phyloP scores from a whole-genome alignment of 1,140 invertebrate genomes.

The Macrotrachela quadricornifera region DNA sequence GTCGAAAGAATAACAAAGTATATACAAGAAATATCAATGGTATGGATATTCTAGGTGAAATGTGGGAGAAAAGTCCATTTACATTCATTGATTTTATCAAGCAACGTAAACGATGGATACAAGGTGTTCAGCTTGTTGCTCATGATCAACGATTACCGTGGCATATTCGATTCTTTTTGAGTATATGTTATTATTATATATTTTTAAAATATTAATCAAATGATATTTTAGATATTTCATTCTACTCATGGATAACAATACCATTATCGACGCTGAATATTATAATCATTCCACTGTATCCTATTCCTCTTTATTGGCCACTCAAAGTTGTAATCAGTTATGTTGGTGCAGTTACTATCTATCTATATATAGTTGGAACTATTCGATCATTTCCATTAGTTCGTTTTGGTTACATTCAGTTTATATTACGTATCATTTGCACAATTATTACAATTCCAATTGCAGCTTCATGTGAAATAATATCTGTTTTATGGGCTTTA shows the following conservation, averaged over 20 bases:
- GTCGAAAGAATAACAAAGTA: too few relatives aligned
- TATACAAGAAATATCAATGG: too few relatives aligned
- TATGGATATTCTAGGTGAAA: conserved; percentile 49
- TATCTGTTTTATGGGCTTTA: conserved; percentile 73
- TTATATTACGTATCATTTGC: conserved; percentile 54
- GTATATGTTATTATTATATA: too few relatives aligned
- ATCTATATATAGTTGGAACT: conserved; percentile 86
- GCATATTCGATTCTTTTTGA: conserved; percentile 56
- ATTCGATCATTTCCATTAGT: conserved; percentile 75
- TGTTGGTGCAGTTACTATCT: conserved; percentile 67
- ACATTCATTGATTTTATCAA: conserved; percentile 78
- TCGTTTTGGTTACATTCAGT: conserved; percentile 54
- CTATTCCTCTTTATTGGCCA: conserved; percentile 51
- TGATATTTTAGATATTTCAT: conserved; percentile 59
- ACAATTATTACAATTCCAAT: conserved; percentile 69
- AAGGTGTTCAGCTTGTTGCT: conserved; percentile 78
- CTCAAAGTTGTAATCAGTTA: conserved; percentile 66
- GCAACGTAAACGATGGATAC: conserved; percentile 82
- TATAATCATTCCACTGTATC: conserved; percentile 54
- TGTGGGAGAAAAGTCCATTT: conserved; percentile 93
- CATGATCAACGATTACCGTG: conserved; percentile 64
- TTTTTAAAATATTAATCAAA: too few relatives aligned
- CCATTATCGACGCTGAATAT: conserved; percentile 73
- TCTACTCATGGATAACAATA: conserved; percentile 84
- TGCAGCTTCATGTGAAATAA: conserved; percentile 73